A percentile compares a stretch with the other conserved stretches of the same genome.
Conservation (phyloP, 2,888 invertebrate genomes). For the Opisthograptis luteolata region DNA sequence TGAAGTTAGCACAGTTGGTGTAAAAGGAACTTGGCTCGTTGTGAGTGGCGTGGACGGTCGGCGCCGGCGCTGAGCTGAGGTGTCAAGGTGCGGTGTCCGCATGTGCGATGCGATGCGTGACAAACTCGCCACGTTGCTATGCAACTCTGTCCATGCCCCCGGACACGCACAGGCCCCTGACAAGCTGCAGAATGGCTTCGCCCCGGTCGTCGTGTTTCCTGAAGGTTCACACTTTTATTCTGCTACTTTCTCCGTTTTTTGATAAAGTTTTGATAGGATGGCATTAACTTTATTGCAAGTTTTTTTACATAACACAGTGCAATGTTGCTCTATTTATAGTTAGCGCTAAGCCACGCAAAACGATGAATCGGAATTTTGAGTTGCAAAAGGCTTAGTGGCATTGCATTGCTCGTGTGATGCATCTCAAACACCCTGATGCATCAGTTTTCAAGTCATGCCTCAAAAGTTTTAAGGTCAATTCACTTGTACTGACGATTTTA, state of each 20-base stretch:
- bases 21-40: slow-evolving; percentile 4
- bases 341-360: too few species aligned
- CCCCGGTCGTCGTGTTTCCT: slow-evolving; percentile 67
- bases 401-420: too few species aligned
- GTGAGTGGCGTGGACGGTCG: slow-evolving; percentile 7
- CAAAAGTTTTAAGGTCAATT: too few species aligned
- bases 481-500: too few species aligned
- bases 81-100: slow-evolving; percentile 47
- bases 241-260: neutral
- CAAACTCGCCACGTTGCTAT: slow-evolving; percentile 71
- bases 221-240: slow-evolving; percentile 55
- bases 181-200: slow-evolving; percentile 68
- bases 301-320: too few species aligned
- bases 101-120: slow-evolving; percentile 81
- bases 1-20: neutral
- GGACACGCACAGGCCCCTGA: slow-evolving; percentile 56
- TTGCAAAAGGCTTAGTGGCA: too few species aligned
- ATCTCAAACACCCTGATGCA: too few species aligned
- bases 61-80: slow-evolving; percentile 29
- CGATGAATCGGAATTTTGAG: too few species aligned
- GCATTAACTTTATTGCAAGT: too few species aligned
- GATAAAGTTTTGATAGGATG: too few species aligned
- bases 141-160: slow-evolving; percentile 63
- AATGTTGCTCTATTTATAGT: too few species aligned
- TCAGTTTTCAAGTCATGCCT: too few species aligned